Conservation (phyloP, 1,140 invertebrate species). For the Polyergus mexicanus region DNA sequence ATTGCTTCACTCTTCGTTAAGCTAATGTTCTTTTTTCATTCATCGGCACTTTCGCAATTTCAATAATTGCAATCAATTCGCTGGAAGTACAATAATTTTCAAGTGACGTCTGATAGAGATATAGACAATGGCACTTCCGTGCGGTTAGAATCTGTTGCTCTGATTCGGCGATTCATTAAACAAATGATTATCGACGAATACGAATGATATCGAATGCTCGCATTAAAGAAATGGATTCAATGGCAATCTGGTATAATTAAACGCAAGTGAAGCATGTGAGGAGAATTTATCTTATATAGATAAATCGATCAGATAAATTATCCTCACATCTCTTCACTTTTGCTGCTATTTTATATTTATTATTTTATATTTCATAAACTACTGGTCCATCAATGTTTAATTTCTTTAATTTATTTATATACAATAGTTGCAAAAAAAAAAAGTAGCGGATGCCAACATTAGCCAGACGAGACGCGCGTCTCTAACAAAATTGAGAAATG, state of each 20-base stretch:
- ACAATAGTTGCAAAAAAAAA: neutral
- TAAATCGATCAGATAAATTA: neutral
- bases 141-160: neutral
- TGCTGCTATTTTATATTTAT: neutral
- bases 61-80: constrained; percentile 33
- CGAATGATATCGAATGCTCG: neutral
- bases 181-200: neutral
- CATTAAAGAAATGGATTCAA: constrained; percentile 35
- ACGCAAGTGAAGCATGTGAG: too few relatives aligned
- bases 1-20: neutral
- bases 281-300: too few relatives aligned
- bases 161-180: constrained; percentile 38
- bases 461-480: neutral
- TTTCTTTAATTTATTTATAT: neutral
- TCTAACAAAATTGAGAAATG: constrained; percentile 12
- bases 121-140: neutral
- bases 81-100: constrained; percentile 13
- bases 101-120: neutral
- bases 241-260: constrained; percentile 14
- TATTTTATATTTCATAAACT: neutral
- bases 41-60: neutral
- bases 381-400: neutral
- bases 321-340: neutral
- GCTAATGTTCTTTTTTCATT: neutral
- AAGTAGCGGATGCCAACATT: constrained; percentile 1